These are phyloP conservation scores for Chironomus tepperi DNA, from an alignment of 1,140 invertebrate species.

Conservation along the genomic window DNA sequence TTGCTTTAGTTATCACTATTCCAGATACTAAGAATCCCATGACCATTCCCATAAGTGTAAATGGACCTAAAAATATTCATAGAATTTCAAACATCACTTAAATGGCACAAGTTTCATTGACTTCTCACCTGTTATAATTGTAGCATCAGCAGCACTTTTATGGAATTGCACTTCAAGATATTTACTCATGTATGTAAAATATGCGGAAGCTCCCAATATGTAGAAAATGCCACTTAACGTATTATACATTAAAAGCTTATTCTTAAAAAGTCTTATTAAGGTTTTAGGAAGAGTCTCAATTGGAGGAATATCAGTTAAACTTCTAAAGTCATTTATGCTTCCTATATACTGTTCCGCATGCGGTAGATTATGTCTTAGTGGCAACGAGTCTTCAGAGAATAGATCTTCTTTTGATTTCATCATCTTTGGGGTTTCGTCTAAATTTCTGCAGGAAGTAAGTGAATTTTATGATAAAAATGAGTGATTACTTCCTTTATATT, in stretches of 20 bases:
- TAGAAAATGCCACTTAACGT: conserved; percentile 50
- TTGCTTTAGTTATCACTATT: conserved; percentile 50
- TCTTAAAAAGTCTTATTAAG: conserved; percentile 49
- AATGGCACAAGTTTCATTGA: no score
- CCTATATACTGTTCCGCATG: neutral
- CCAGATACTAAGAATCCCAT: conserved; percentile 55
- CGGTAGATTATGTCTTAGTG: neutral
- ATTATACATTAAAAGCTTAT: conserved; percentile 50
- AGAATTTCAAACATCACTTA: no score
- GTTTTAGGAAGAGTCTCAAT: conserved; percentile 47
- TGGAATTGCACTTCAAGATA: conserved; percentile 63
- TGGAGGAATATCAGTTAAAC: conserved; percentile 19
- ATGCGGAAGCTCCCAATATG: conserved; percentile 55
- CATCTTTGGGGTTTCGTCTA: conserved; percentile 19
- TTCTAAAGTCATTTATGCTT: neutral
- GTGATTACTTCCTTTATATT: neutral
- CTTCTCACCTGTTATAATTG: conserved; percentile 44
- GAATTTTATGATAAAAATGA: neutral
- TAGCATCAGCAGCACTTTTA: conserved; percentile 51
- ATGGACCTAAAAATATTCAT: conserved; percentile 38
- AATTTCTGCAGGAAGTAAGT: neutral
- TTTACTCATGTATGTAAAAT: conserved; percentile 60
- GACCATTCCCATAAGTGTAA: conserved; percentile 48
- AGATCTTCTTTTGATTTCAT: conserved; percentile 4
- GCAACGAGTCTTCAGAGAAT: neutral